Evolutionary conservation across 2,888 invertebrate genomes (phyloP).

Genomic region (Tenthredo scrophulariae): DNA sequence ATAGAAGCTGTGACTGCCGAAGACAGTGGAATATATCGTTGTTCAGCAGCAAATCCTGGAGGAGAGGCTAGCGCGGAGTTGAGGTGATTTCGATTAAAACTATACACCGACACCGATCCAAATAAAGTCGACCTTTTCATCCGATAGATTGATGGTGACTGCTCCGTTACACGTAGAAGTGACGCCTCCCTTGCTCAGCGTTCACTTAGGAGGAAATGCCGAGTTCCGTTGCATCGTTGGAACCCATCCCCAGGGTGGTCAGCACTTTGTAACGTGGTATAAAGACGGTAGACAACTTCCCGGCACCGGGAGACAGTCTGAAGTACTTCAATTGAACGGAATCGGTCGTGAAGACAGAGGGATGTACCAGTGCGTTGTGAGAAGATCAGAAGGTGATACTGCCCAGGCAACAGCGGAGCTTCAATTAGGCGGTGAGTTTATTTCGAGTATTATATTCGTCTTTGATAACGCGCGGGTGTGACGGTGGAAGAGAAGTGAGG

Average conservation of each 20-base stretch:
- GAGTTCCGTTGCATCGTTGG: slow-evolving; percentile 82
- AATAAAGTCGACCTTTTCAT: neutral
- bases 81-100: slow-evolving; percentile 68
- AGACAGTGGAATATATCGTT: slow-evolving; percentile 85
- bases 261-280: slow-evolving; percentile 83
- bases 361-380: slow-evolving; percentile 88
- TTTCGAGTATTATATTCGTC: neutral
- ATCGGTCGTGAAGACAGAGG: slow-evolving; percentile 87
- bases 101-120: neutral
- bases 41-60: slow-evolving; percentile 85
- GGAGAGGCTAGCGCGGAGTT: slow-evolving; percentile 86
- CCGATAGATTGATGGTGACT: slow-evolving; percentile 81
- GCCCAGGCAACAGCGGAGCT: slow-evolving; percentile 89
- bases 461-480: slow-evolving; percentile 22
- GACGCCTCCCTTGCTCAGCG: slow-evolving; percentile 83
- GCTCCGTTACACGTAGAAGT: slow-evolving; percentile 85
- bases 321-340: slow-evolving; percentile 83
- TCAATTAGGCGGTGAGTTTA: slow-evolving; percentile 84
- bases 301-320: slow-evolving; percentile 84
- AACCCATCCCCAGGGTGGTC: slow-evolving; percentile 78
- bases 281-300: slow-evolving; percentile 86
- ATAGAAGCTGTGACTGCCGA: slow-evolving; percentile 86
- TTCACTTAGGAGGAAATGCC: slow-evolving; percentile 88
- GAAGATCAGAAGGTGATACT: slow-evolving; percentile 86
- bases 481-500: slow-evolving; percentile 52